A percentile compares a stretch with the other conserved stretches of the same genome.
These are phyloP conservation scores for Carcina quercana DNA, from an alignment of 2,888 invertebrate species.

Conservation along the genomic window DNA sequence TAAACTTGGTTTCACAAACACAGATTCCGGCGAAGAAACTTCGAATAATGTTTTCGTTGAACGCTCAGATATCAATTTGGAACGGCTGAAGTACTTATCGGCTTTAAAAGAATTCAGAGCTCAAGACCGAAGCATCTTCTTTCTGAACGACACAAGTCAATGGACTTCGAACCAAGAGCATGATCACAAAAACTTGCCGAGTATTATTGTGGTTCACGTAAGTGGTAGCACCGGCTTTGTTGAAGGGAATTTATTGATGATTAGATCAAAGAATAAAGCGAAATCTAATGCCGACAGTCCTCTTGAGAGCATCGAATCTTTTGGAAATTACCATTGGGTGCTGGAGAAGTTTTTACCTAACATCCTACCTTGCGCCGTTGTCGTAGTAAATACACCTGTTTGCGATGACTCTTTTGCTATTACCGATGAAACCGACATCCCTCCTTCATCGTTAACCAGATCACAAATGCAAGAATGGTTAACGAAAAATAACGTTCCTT, in stretches of 20 bases:
- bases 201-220: conserved; percentile 1
- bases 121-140: conserved; percentile 4
- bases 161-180: not conserved
- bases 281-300: not conserved
- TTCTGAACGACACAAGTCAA: conserved; percentile 3
- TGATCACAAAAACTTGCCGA: not conserved
- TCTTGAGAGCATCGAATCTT: too few relatives aligned
- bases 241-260: not conserved
- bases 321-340: conserved; percentile 7
- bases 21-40: not conserved
- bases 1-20: conserved; percentile 8
- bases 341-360: conserved; percentile 4
- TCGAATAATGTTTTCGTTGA: conserved; percentile 1
- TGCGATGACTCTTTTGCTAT: not conserved
- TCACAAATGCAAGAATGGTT: conserved; percentile 4
- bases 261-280: not conserved
- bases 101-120: conserved; percentile 3
- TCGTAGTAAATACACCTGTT: conserved; percentile 5
- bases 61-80: not conserved
- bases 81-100: conserved; percentile 6
- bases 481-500: conserved; percentile 1
- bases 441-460: not conserved
- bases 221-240: conserved; percentile 2
- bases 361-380: conserved; percentile 1
- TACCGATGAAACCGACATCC: not conserved